Evolutionary conservation across 2,797 vertebrate species (phyloP).

Genomic region (Tiaroga cobitis): DNA sequence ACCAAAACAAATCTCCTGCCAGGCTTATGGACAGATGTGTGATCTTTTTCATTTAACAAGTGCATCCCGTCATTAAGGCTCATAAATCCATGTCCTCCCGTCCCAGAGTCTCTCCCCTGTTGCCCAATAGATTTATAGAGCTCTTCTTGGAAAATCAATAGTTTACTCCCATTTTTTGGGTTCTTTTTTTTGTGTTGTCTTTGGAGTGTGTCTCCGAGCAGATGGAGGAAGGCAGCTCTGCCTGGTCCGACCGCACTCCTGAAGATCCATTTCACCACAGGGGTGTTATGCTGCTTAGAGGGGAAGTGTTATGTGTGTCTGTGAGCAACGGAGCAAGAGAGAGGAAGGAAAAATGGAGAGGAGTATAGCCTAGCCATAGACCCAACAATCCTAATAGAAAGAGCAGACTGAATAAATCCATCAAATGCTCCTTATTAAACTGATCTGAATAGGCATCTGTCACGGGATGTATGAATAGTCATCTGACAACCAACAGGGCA

Average conservation of each 20-base stretch:
- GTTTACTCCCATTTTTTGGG: conserved; percentile 20
- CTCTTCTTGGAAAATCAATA: conserved; percentile 49
- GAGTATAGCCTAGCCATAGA: background rate
- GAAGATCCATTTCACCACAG: conserved; percentile 41
- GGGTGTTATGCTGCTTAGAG: conserved; percentile 31
- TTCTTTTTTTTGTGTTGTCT: conserved; percentile 30
- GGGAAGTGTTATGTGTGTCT: conserved; percentile 41
- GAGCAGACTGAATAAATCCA: background rate
- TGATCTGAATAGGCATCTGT: background rate
- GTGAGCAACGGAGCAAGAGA: conserved; percentile 2
- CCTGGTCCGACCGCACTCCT: conserved; percentile 19
- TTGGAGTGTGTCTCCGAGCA: conserved; percentile 45
- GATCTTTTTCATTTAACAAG: conserved; percentile 49
- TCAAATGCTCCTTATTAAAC: background rate
- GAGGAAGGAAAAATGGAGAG: conserved; percentile 1
- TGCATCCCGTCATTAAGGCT: conserved; percentile 18
- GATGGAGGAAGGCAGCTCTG: conserved; percentile 43
- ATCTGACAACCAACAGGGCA: background rate
- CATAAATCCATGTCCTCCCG: conserved; percentile 39
- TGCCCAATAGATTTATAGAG: conserved; percentile 44
- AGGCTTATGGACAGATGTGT: conserved; percentile 22
- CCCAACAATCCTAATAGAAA: background rate
- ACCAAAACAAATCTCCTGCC: conserved; percentile 44
- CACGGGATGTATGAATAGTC: background rate
- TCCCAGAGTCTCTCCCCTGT: conserved; percentile 1